Evolutionary conservation across 2,888 invertebrate species (phyloP), one percentile per base, ranked within the genome.

Genomic region (Trissolcus brochymenae): DNA sequence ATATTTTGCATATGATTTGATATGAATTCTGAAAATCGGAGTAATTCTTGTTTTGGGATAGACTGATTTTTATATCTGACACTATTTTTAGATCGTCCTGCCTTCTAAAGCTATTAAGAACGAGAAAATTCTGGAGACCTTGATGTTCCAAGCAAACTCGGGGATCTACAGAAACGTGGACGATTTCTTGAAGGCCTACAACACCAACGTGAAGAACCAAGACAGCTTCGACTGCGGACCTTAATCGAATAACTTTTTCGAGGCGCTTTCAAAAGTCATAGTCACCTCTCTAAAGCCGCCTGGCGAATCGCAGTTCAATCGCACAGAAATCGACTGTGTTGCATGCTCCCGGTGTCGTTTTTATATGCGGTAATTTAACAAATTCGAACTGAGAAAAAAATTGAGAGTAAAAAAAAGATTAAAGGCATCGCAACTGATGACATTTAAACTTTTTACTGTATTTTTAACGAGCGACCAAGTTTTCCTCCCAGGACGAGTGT

Each of bases 151-250:
- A 90, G 97, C 97, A 61, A 96, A 96, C 89, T 94, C 95, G 1
- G 97, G 97, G 53, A 96, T 96, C 92, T 97, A 96, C 90, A 92
- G 96, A 75, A 95, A 97, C 87, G 95, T 96, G 87, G 96, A 96
- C 89, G 93, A 94, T 82, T 95, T 95, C 86, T 90, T 97, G 84
- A 95, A 96, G 89, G 96, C 95, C 82, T 97, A 96, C 88, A 95
- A 96, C 85, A 94, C 94, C 88, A 93, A 94, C 83, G 91, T 96
- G 84, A 94, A 95, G 90, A 95, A 95, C 90, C 96, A 96, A 89
- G 96, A 96, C 90, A 96, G 96, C 75, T 95, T 95, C 88, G 95
- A 95, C 89, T 95, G 92, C 84, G 93, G 93, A 81, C 91, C 93
- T 86, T 93, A 92, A 91, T 57, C 66, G 6, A 35, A 35, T 35